phyloP scores from a whole-genome alignment of 2,888 invertebrate species.

The Ectemnius cavifrons region DNA sequence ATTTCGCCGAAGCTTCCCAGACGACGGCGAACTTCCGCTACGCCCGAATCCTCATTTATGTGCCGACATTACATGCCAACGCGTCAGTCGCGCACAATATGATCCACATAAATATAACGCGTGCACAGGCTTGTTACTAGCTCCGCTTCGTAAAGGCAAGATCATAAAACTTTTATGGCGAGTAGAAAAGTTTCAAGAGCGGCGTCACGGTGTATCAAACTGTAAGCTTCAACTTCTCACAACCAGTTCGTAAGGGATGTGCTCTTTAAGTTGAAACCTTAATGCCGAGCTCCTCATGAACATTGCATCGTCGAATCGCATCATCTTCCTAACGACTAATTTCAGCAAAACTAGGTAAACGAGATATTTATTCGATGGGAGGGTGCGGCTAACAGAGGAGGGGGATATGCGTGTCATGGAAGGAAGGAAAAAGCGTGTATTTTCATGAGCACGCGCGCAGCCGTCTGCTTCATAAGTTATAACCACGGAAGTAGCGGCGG shows the following conservation, averaged over 20 bases:
- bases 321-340: too few species aligned
- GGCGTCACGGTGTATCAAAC: not conserved
- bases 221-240: conserved; percentile 1
- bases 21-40: not conserved
- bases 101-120: not conserved
- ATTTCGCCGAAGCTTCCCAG: too few species aligned
- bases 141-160: not conserved
- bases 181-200: conserved; percentile 6
- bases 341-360: too few species aligned
- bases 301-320: too few species aligned
- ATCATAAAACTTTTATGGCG: conserved; percentile 3
- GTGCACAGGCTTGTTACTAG: not conserved
- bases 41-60: too few species aligned
- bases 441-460: not conserved
- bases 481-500: conserved; percentile 1
- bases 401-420: too few species aligned
- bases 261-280: too few species aligned
- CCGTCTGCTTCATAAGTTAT: not conserved
- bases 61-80: not conserved
- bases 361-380: too few species aligned
- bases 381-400: too few species aligned
- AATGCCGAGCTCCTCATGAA: too few species aligned
- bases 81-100: not conserved
- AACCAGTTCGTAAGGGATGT: conserved; percentile 1
- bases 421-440: not conserved